Percentiles rank a stretch among this genome's conserved stretches.
phyloP scores from a whole-genome alignment of 2,797 vertebrate species.

The Chaunax sp. region DNA sequence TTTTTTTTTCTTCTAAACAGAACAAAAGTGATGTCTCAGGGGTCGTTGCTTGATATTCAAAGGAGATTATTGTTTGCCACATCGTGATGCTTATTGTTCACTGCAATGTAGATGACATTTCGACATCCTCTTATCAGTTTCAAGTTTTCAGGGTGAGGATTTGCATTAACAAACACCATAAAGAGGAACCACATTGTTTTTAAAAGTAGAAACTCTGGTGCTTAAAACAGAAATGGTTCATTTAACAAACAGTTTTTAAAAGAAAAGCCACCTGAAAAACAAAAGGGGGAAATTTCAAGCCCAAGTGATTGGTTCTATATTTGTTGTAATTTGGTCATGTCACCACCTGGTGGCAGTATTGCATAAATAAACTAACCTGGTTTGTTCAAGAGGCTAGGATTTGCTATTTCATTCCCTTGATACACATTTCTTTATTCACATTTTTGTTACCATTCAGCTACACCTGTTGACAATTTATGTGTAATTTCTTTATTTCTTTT shows the following conservation, averaged over 20 bases:
- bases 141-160: background rate
- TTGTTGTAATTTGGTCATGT: slow-evolving; percentile 36
- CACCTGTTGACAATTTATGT: background rate
- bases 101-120: background rate
- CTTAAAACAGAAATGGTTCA: background rate
- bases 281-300: background rate
- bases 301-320: fast-evolving
- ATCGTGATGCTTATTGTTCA: background rate
- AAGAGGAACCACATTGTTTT: background rate
- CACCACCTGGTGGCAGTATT: slow-evolving; percentile 72
- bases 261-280: background rate
- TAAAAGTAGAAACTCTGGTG: slow-evolving; percentile 2
- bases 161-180: background rate
- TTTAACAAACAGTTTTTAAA: background rate
- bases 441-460: background rate
- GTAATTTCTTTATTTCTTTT: background rate
- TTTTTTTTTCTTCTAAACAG: background rate
- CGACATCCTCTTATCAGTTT: background rate
- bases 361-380: slow-evolving; percentile 16
- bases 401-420: background rate
- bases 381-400: background rate
- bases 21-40: background rate
- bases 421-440: background rate
- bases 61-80: background rate
- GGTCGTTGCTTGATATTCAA: background rate